These are phyloP conservation scores for Pogonocherus hispidulus DNA, from an alignment of 2,888 invertebrate genomes.

Conservation along the genomic window DNA sequence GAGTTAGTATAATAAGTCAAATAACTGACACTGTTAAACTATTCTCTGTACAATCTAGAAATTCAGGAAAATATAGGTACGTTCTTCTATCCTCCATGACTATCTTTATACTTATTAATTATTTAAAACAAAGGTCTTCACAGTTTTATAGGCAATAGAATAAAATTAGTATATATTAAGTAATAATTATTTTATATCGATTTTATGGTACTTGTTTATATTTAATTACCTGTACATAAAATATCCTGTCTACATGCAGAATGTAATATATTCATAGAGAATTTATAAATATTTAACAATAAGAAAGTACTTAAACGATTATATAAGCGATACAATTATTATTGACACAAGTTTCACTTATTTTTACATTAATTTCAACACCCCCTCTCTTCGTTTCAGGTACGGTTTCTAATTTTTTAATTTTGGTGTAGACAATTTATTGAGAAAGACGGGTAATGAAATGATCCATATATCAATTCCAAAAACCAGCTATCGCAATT, in stretches of 20 bases:
- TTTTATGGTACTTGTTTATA: neutral
- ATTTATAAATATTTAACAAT: constrained; percentile 28
- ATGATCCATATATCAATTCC: neutral
- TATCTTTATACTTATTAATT: no score
- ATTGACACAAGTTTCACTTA: constrained; percentile 27
- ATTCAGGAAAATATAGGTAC: neutral
- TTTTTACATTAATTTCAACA: constrained; percentile 13
- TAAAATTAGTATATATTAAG: neutral
- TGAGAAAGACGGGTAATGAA: neutral
- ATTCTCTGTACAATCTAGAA: no score
- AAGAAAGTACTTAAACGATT: constrained; percentile 25
- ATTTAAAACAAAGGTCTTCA: neutral
- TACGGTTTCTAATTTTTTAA: constrained; percentile 11
- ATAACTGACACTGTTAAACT: neutral
- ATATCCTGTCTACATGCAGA: neutral
- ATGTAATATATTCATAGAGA: constrained; percentile 9
- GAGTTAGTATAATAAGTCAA: neutral
- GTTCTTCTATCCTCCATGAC: no score
- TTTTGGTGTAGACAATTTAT: neutral
- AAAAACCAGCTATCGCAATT: no score
- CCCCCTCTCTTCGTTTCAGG: neutral
- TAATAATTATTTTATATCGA: no score
- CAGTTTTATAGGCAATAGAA: neutral
- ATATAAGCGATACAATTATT: constrained; percentile 20
- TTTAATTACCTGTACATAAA: neutral